Conservation (phyloP, 2,888 invertebrate genomes). For the Drosophila subquinaria region DNA sequence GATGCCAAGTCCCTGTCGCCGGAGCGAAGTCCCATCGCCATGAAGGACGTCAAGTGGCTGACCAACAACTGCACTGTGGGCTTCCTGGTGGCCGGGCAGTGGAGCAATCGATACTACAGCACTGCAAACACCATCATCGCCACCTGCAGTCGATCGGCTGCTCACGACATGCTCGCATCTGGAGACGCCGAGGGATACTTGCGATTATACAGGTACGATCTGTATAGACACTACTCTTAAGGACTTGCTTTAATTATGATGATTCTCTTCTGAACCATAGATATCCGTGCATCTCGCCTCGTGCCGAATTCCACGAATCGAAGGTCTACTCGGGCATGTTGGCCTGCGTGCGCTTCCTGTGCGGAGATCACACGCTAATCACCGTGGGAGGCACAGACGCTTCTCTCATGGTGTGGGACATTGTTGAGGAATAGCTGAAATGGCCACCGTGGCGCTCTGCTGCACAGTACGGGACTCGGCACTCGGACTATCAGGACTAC, state of each 20-base stretch:
- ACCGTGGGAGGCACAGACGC: slow-evolving; percentile 95
- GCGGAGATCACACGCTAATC: slow-evolving; percentile 93
- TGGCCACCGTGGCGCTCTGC: slow-evolving; percentile 85
- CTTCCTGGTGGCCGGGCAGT: slow-evolving; percentile 94
- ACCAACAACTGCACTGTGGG: slow-evolving; percentile 95
- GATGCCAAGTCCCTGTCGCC: slow-evolving; percentile 94
- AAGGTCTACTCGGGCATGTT: slow-evolving; percentile 95
- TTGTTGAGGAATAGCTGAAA: slow-evolving; percentile 87
- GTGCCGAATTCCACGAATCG: slow-evolving; percentile 94
- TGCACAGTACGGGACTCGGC: slow-evolving; percentile 71
- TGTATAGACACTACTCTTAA: neutral
- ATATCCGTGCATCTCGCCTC: slow-evolving; percentile 94
- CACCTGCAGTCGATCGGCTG: slow-evolving; percentile 92
- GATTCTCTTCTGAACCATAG: slow-evolving; percentile 83
- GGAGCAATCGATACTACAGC: slow-evolving; percentile 96
- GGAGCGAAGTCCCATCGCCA: slow-evolving; percentile 94
- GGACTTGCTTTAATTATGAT: neutral
- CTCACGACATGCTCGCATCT: slow-evolving; percentile 92
- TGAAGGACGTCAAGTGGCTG: slow-evolving; percentile 96
- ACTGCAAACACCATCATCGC: slow-evolving; percentile 93
- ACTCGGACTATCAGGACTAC: slow-evolving; percentile 80
- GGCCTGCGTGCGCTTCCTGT: slow-evolving; percentile 92
- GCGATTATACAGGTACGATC: slow-evolving; percentile 91
- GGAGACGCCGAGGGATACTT: slow-evolving; percentile 96
- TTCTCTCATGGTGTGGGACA: slow-evolving; percentile 95